These are phyloP conservation scores for Oeneis ivallda DNA, from an alignment of 2,888 invertebrate genomes.

Conservation along the genomic window DNA sequence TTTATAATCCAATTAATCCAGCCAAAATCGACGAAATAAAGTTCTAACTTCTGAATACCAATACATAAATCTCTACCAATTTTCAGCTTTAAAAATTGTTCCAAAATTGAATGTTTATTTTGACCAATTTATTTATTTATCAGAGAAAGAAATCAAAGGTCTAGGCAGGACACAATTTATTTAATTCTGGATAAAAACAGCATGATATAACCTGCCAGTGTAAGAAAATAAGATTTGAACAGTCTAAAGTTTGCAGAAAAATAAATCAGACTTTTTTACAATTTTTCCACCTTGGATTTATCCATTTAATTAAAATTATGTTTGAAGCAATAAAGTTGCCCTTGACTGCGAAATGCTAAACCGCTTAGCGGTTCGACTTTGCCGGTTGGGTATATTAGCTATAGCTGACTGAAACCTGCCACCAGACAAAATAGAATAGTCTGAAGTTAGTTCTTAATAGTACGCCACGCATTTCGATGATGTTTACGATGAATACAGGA, in stretches of 20 bases:
- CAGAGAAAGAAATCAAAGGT: neutral
- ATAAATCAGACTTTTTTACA: neutral
- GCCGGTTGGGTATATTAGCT: too few species aligned
- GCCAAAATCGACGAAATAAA: too few species aligned
- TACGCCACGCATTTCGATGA: slow-evolving; percentile 44
- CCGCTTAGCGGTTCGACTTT: too few species aligned
- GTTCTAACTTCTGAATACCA: too few species aligned
- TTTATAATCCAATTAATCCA: too few species aligned
- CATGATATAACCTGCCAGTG: neutral
- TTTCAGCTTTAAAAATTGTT: too few species aligned
- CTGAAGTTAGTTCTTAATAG: slow-evolving; percentile 12
- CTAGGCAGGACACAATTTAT: neutral
- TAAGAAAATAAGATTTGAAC: neutral
- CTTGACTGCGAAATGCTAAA: too few species aligned
- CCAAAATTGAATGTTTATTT: too few species aligned
- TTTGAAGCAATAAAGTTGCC: neutral
- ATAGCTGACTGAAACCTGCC: too few species aligned
- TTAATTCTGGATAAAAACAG: neutral
- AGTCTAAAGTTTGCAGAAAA: neutral
- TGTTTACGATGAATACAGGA: slow-evolving; percentile 64
- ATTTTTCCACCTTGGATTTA: neutral
- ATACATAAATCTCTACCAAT: too few species aligned
- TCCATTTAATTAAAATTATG: neutral
- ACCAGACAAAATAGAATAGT: neutral
- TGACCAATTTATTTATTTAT: neutral